These are phyloP conservation scores for Perca flavescens DNA, from an alignment of 2,113 vertebrate genomes.

Conservation along the genomic window DNA sequence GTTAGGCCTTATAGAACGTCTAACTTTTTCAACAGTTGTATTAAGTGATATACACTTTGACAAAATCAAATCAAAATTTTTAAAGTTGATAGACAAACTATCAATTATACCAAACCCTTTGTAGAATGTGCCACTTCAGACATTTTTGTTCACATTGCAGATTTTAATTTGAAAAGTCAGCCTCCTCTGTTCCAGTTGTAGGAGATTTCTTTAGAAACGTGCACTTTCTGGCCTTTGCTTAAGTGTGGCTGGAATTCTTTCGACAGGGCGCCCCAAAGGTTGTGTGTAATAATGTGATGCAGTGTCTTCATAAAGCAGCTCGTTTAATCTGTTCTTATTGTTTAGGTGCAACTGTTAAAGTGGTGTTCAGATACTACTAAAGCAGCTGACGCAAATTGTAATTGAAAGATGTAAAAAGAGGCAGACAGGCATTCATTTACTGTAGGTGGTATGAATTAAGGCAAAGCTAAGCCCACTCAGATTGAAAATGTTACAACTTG, in stretches of 20 bases:
- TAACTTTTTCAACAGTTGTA: background rate
- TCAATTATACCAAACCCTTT: background rate
- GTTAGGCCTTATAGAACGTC: background rate
- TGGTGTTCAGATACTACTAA: background rate
- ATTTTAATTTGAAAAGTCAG: background rate
- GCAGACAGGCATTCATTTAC: background rate
- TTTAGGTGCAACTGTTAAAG: background rate
- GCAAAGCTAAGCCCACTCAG: background rate
- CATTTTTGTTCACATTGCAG: background rate
- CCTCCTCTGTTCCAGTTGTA: background rate
- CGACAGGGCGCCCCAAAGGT: background rate
- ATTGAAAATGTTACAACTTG: background rate
- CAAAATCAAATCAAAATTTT: background rate
- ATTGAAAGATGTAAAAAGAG: slow-evolving; percentile 4
- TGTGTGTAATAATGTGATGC: background rate
- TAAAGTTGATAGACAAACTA: too few relatives aligned
- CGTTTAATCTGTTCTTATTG: background rate
- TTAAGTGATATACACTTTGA: background rate
- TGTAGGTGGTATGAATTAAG: background rate
- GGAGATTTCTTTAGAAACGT: background rate
- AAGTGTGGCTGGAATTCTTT: background rate
- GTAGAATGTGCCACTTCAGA: too few relatives aligned
- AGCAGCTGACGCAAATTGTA: background rate
- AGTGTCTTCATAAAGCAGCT: background rate
- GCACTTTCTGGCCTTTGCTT: background rate